A percentile compares a stretch with the other conserved stretches of the same genome.
These are phyloP conservation scores for Pipistrellus pipistrellus DNA, from an alignment of 2,797 vertebrate genomes.

Conservation along the genomic window DNA sequence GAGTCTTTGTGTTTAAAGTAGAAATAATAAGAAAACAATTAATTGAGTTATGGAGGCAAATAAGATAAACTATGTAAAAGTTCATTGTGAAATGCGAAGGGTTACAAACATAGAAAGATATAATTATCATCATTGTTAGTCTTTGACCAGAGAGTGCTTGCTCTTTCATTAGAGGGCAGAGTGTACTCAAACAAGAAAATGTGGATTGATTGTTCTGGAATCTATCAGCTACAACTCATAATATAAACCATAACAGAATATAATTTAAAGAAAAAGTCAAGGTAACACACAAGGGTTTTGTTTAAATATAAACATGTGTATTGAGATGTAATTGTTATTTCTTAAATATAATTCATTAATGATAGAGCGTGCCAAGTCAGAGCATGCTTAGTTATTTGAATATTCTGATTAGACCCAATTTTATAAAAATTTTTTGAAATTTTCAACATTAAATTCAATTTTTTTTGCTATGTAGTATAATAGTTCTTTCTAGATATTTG, in stretches of 20 bases:
- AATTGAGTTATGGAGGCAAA: constrained; percentile 44
- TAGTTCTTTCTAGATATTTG: not conserved
- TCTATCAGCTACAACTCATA: not conserved
- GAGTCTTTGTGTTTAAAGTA: constrained; percentile 56
- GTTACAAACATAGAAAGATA: constrained; percentile 45
- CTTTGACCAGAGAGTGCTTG: constrained; percentile 34
- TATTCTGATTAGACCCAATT: not conserved
- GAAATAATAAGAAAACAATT: constrained; percentile 44
- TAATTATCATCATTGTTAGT: constrained; percentile 45
- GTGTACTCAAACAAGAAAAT: constrained; percentile 39
- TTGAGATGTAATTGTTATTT: not conserved
- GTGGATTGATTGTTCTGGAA: constrained; percentile 23
- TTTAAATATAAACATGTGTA: not conserved
- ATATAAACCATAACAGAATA: not conserved
- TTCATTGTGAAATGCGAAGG: constrained; percentile 61
- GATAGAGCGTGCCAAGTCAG: not conserved
- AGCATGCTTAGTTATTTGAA: not conserved
- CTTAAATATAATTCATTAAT: not conserved
- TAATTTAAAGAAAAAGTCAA: not conserved
- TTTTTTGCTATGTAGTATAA: not conserved
- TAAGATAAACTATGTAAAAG: constrained; percentile 68
- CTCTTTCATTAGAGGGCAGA: constrained; percentile 16
- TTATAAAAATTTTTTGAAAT: not conserved
- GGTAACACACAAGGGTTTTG: not conserved
- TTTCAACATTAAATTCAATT: not conserved